These are phyloP conservation scores for Subacronicta megacephala DNA, from an alignment of 2,888 invertebrate genomes.

Conservation along the genomic window DNA sequence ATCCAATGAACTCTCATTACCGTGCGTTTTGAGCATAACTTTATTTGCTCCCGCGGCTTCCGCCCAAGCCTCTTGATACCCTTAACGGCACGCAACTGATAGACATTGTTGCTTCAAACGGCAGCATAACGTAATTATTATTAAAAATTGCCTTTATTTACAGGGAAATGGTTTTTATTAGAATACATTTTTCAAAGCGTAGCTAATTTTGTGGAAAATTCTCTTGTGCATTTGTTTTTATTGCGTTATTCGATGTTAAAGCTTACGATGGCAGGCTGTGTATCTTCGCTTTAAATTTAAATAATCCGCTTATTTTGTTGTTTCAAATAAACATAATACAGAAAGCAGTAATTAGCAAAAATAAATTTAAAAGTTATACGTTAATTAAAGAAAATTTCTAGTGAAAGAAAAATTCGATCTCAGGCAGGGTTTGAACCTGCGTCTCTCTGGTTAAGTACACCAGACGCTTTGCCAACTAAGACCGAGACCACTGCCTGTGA, in stretches of 20 bases:
- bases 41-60: slow-evolving; percentile 84
- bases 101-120: slow-evolving; percentile 73
- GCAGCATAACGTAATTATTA: slow-evolving; percentile 85
- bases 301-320: slow-evolving; percentile 1
- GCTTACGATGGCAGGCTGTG: slow-evolving; percentile 12
- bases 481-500: too few species aligned
- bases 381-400: too few species aligned
- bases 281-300: slow-evolving; percentile 14
- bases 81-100: slow-evolving; percentile 81
- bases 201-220: slow-evolving; percentile 54
- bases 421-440: too few species aligned
- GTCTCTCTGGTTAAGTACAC: too few species aligned
- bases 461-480: too few species aligned
- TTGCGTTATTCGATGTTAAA: slow-evolving; percentile 36
- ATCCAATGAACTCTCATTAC: slow-evolving; percentile 89
- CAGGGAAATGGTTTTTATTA: slow-evolving; percentile 73
- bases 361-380: too few species aligned
- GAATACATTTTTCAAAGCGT: slow-evolving; percentile 59
- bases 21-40: slow-evolving; percentile 80
- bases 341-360: too few species aligned
- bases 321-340: not conserved
- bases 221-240: slow-evolving; percentile 43
- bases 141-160: slow-evolving; percentile 87
- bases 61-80: slow-evolving; percentile 77
- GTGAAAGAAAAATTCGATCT: too few species aligned